Evolutionary conservation across 2,797 vertebrate species (phyloP).

Genomic region (Falco berigora): DNA sequence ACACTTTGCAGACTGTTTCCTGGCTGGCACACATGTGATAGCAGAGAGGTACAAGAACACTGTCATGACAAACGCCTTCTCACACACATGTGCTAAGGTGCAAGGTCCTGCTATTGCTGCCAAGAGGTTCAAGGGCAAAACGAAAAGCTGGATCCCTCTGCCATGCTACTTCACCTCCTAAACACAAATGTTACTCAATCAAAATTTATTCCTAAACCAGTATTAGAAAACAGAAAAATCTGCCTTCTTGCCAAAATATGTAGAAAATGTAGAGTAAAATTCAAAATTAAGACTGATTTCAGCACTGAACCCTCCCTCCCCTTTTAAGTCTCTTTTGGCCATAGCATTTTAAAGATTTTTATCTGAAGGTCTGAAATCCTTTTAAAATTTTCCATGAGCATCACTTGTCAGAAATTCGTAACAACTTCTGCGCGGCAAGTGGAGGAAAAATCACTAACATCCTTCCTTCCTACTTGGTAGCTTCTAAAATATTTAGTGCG

Average conservation of each 20-base stretch:
- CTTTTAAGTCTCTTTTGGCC: not conserved
- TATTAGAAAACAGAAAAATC: not conserved
- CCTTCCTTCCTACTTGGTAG: not conserved
- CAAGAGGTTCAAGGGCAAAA: not conserved
- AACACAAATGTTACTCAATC: not conserved
- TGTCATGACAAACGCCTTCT: not conserved
- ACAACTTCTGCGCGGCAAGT: not conserved
- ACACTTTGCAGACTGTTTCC: not conserved
- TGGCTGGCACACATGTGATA: rapidly evolving
- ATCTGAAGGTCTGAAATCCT: not conserved
- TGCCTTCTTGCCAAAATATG: not conserved
- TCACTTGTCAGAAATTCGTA: not conserved
- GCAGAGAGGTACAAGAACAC: not conserved
- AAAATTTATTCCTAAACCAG: not conserved
- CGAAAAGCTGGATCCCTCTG: not conserved
- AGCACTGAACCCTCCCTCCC: not conserved
- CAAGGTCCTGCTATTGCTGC: not conserved
- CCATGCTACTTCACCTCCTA: not conserved
- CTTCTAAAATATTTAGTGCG: not conserved
- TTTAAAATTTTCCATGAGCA: not conserved
- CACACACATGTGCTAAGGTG: rapidly evolving
- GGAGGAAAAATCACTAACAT: not conserved
- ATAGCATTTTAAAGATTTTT: not conserved
- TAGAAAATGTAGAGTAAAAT: not conserved
- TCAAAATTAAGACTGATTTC: not conserved